Evolutionary conservation across 2,113 vertebrate species (phyloP), one percentile per base, ranked within the genome.

Genomic region (Machaerirhynchus nigripectus): DNA sequence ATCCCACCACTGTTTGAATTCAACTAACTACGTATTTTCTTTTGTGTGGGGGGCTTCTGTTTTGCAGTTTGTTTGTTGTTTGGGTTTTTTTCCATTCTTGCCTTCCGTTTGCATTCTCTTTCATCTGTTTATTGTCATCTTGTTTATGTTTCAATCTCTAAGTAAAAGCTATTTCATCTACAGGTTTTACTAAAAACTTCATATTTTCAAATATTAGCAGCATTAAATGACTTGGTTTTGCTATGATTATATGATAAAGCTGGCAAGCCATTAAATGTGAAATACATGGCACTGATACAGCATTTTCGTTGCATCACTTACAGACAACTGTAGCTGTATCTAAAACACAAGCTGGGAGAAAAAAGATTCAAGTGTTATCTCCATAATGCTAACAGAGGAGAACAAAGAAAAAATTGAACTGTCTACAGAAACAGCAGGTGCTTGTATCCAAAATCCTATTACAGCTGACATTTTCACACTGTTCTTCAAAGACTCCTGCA

Each of bases 401-500:
- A 94, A 93, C 55, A 91, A 82, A 85, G 61, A 22, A 56, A 80
- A 86, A 67, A 64, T 11, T 59, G 42, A 95, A 75, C 68, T 17
- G 15, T 22, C 74, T 90, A 67, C 87, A 90, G 15, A 84, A 88
- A 61, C 56, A 87, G 67, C 76, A 95, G 64, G 80, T 70, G 59
- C 39, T 84, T 9, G 19, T 27, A 80, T 47, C 30, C 14, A 2
- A 81, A 96, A 92, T 95, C 89, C 76, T 90, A 74, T 81, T 90
- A 81, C 3, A 70, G 69, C 59, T 5, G n/a, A 63, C 90, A 74
- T 92, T 95, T 89, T 91, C 93, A 84, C 73, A 56, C 73, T 68
- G 80, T 20, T 95, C 91, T 84, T 93, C 84, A 89, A 95, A 95
- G 93, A 81, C 23, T 11, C 52, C 84, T 49, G 56, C 73, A 86